Evolutionary conservation across 2,113 vertebrate species (phyloP).

Genomic region (Physeter macrocephalus): DNA sequence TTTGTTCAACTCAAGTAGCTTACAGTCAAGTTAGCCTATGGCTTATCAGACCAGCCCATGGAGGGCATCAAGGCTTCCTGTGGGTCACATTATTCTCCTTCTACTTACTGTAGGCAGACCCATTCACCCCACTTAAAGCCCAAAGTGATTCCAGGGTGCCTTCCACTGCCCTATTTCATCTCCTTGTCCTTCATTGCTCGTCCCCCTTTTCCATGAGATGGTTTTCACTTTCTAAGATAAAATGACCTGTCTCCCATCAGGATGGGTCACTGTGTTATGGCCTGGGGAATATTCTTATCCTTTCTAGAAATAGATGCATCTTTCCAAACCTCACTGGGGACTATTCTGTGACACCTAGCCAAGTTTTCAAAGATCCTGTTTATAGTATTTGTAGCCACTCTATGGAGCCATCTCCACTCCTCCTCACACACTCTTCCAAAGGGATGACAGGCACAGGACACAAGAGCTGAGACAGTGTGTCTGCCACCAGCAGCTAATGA

Average conservation of each 20-base stretch:
- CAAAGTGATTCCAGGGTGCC: neutral
- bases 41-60: neutral
- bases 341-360: neutral
- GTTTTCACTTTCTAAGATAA: neutral
- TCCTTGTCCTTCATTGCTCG: neutral
- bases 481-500: constrained; percentile 41
- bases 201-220: neutral
- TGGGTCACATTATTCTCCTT: neutral
- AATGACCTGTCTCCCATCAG: neutral
- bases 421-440: neutral
- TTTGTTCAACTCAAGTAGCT: neutral
- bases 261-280: neutral
- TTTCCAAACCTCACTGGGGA: neutral
- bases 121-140: neutral
- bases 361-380: neutral
- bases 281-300: neutral
- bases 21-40: neutral
- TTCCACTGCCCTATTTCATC: neutral
- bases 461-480: neutral
- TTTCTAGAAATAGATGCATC: neutral
- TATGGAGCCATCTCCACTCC: neutral
- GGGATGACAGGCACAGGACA: neutral
- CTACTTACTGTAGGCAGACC: neutral
- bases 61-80: neutral
- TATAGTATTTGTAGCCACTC: neutral